Conservation (phyloP, 2,888 invertebrate genomes). For the Orgyia antiqua region DNA sequence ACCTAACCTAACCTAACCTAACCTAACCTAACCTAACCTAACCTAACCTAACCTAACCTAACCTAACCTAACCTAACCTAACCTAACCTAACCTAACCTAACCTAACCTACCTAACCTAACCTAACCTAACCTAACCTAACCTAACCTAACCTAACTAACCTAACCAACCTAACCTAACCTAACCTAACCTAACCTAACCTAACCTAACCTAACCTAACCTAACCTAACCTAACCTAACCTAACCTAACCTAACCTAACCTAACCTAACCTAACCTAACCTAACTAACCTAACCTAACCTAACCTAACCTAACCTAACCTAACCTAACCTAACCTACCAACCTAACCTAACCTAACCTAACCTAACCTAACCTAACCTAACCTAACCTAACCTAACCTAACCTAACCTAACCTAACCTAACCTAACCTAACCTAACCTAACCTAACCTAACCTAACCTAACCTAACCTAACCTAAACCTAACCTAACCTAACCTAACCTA, state of each 20-base stretch:
- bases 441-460: constrained; percentile 22
- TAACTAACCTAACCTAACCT: constrained; percentile 17
- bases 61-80: constrained; percentile 16
- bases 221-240: constrained; percentile 24
- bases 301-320: constrained; percentile 14
- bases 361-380: constrained; percentile 11
- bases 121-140: constrained; percentile 4
- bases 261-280: constrained; percentile 18
- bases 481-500: constrained; percentile 21
- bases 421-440: constrained; percentile 21
- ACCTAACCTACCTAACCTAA: constrained; percentile 9
- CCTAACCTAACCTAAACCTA: constrained; percentile 22
- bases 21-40: constrained; percentile 10
- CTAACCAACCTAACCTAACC: constrained; percentile 17
- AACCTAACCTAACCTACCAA: constrained; percentile 8
- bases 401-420: constrained; percentile 16
- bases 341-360: constrained; percentile 8
- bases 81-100: constrained; percentile 14
- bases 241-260: constrained; percentile 18
- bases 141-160: constrained; percentile 14
- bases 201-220: constrained; percentile 24
- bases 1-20: constrained; percentile 7
- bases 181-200: constrained; percentile 20
- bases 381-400: constrained; percentile 13
- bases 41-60: constrained; percentile 12